Conservation (phyloP, 2,797 vertebrate species). For the Alca torda region DNA sequence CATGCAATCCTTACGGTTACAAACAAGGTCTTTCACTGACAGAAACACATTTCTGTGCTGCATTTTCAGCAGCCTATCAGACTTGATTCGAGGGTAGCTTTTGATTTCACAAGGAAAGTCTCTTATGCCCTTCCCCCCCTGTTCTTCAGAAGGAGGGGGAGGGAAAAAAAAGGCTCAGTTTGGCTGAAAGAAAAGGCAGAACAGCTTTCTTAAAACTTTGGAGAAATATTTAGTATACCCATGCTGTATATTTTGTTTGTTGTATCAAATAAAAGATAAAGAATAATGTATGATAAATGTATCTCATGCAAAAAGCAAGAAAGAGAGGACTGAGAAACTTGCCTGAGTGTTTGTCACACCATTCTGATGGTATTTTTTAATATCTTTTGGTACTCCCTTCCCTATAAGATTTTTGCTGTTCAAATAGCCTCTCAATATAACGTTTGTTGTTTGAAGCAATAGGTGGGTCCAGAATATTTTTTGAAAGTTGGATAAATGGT, state of each 20-base stretch:
- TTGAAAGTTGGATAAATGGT: neutral
- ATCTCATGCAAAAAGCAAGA: neutral
- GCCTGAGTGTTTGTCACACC: neutral
- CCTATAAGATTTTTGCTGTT: neutral
- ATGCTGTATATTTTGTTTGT: neutral
- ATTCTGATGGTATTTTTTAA: neutral
- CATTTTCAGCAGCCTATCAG: constrained; percentile 34
- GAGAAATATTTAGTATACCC: neutral
- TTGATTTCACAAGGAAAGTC: constrained; percentile 45
- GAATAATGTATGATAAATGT: neutral
- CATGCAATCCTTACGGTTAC: constrained; percentile 32
- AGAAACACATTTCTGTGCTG: constrained; percentile 31
- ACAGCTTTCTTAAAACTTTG: neutral
- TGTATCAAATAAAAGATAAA: neutral
- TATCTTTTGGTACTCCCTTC: neutral
- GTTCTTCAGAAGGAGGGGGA: neutral
- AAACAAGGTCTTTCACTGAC: constrained; percentile 60
- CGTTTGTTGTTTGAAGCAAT: neutral
- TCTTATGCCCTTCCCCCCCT: neutral
- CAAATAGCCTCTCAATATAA: neutral
- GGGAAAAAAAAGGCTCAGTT: neutral
- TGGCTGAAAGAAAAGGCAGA: neutral
- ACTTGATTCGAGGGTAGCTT: constrained; percentile 27
- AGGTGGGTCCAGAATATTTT: neutral
- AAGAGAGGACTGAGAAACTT: neutral